phyloP scores from a whole-genome alignment of 92 coral and sea anemone genomes.

The Plumapathes pennacea region DNA sequence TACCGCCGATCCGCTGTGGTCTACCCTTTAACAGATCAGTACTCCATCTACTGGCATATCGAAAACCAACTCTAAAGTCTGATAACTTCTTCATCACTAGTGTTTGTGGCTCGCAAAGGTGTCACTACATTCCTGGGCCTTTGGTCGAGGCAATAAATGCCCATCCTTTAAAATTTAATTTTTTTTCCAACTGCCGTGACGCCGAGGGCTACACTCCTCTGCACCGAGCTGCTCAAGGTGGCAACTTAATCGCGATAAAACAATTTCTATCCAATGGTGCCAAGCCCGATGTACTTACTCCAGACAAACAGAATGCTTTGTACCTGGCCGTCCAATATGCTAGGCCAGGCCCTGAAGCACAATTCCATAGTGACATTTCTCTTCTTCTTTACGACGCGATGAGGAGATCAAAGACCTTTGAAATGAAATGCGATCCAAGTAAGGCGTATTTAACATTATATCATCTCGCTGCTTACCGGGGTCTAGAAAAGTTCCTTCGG shows the following conservation, averaged over 20 bases:
- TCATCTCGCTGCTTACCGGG: slow-evolving; percentile 71
- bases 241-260: slow-evolving; percentile 40
- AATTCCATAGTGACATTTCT: too few relatives aligned
- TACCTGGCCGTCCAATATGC: slow-evolving; percentile 41
- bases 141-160: slow-evolving; percentile 2
- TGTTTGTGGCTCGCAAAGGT: neutral
- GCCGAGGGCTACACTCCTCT: slow-evolving; percentile 62
- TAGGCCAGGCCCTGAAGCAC: neutral
- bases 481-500: slow-evolving; percentile 40
- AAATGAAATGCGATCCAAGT: slow-evolving; percentile 16
- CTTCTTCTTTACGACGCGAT: neutral
- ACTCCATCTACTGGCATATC: slow-evolving; percentile 55
- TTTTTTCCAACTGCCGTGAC: slow-evolving; percentile 64
- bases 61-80: slow-evolving; percentile 14
- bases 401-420: neutral
- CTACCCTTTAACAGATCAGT: slow-evolving; percentile 45
- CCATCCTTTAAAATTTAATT: slow-evolving; percentile 7
- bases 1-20: slow-evolving; percentile 47
- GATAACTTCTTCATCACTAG: slow-evolving; percentile 22
- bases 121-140: slow-evolving; percentile 2
- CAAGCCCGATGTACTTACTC: slow-evolving; percentile 8
- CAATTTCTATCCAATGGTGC: slow-evolving; percentile 49
- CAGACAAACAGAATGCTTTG: slow-evolving; percentile 31
- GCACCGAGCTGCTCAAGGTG: slow-evolving; percentile 81
- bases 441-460: slow-evolving; percentile 31